phyloP scores from a whole-genome alignment of 2,888 invertebrate genomes.

The Eristalis tenax region DNA sequence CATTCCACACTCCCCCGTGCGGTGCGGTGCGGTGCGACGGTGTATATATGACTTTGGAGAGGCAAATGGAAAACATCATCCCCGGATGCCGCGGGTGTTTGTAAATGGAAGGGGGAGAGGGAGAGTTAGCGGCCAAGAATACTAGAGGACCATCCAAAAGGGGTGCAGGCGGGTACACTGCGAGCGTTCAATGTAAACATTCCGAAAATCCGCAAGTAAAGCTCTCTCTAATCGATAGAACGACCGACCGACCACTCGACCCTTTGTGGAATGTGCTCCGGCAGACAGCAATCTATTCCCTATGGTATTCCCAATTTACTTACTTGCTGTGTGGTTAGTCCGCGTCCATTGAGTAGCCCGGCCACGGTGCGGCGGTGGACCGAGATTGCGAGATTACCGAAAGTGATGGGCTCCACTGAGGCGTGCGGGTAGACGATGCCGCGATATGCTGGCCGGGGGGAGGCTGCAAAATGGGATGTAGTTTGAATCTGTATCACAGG shows the following conservation, averaged over 20 bases:
- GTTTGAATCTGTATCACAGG: conserved; percentile 20
- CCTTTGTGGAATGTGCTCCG: conserved; percentile 60
- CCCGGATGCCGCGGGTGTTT: conserved; percentile 55
- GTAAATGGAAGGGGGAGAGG: conserved; percentile 21
- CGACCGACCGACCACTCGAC: conserved; percentile 62
- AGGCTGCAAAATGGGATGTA: conserved; percentile 41
- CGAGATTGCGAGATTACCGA: conserved; percentile 49
- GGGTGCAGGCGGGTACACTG: background rate
- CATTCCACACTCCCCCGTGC: background rate
- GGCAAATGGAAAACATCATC: conserved; percentile 70
- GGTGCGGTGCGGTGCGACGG: background rate
- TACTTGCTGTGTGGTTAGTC: conserved; percentile 53
- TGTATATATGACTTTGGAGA: conserved; percentile 54
- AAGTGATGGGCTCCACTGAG: background rate
- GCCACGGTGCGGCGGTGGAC: conserved; percentile 8
- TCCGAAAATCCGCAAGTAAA: conserved; percentile 68
- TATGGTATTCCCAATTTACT: conserved; percentile 69
- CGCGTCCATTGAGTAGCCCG: conserved; percentile 65
- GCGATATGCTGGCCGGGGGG: background rate
- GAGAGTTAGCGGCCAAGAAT: background rate
- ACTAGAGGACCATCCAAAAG: conserved; percentile 9
- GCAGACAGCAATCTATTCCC: conserved; percentile 63
- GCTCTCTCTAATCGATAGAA: conserved; percentile 68
- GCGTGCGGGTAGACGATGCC: conserved; percentile 4
- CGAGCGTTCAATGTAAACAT: conserved; percentile 54